Percentiles rank a stretch among this genome's conserved stretches.
These are phyloP conservation scores for Phaenicophaeus curvirostris DNA, from an alignment of 2,797 vertebrate genomes.

Conservation along the genomic window DNA sequence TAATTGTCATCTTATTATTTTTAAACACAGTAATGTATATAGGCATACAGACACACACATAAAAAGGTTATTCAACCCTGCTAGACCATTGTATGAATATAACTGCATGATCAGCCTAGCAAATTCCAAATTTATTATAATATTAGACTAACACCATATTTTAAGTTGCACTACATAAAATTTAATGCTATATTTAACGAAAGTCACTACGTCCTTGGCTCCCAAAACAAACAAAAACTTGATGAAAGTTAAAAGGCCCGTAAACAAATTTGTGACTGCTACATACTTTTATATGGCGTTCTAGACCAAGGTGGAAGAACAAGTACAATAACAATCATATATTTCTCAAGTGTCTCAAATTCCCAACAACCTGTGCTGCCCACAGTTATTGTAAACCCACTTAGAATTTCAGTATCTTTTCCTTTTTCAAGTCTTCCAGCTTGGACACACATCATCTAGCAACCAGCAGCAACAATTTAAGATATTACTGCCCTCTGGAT, in stretches of 20 bases:
- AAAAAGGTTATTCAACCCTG: background rate
- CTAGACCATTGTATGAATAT: background rate
- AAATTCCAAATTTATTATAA: background rate
- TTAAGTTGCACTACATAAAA: background rate
- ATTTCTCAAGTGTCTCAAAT: background rate
- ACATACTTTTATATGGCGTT: background rate
- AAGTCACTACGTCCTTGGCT: background rate
- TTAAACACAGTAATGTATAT: background rate
- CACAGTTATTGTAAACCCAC: background rate
- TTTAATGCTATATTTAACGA: background rate
- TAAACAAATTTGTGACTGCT: background rate
- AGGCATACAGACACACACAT: background rate
- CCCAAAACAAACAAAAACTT: background rate
- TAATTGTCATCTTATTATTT: background rate
- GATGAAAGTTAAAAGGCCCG: background rate
- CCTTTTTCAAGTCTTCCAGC: background rate
- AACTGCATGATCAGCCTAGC: background rate
- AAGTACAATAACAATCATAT: background rate
- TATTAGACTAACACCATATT: background rate
- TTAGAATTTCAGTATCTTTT: background rate
- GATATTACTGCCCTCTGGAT: background rate
- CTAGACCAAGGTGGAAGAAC: background rate
- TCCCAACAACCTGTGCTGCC: background rate
- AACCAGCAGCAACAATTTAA: background rate
- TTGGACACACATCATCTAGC: background rate